Percentiles rank a stretch among this genome's conserved stretches.
Conservation (phyloP, 2,888 invertebrate species). For the Habrosyne pyritoides region DNA sequence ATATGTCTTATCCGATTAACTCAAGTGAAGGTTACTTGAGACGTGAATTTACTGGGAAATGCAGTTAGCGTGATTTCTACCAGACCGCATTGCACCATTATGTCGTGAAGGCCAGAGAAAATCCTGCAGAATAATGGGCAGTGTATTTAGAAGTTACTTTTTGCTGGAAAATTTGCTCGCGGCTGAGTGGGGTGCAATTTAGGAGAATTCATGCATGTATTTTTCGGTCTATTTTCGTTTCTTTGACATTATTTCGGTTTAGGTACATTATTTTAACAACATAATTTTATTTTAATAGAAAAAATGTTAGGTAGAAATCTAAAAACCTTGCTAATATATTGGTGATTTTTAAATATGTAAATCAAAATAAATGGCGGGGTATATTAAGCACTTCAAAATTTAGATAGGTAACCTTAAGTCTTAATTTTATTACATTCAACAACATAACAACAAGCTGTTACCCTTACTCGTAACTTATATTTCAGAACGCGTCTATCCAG, state of each 20-base stretch:
- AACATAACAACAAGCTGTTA: no score
- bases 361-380: no score
- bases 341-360: no score
- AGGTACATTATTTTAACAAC: no score
- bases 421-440: no score
- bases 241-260: no score
- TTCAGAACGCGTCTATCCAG: neutral
- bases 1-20: constrained; percentile 30
- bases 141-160: constrained; percentile 34
- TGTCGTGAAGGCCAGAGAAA: constrained; percentile 58
- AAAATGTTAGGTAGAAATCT: no score
- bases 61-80: constrained; percentile 67
- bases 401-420: no score
- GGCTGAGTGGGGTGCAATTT: neutral
- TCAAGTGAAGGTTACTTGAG: constrained; percentile 55
- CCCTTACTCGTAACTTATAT: neutral
- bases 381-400: no score
- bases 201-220: neutral
- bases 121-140: constrained; percentile 57
- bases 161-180: constrained; percentile 3
- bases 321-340: no score
- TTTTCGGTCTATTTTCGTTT: neutral
- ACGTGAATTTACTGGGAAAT: constrained; percentile 45
- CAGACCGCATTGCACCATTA: constrained; percentile 72
- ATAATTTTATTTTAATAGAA: no score